A percentile compares a stretch with the other conserved stretches of the same genome.
Evolutionary conservation across 2,113 vertebrate species (phyloP).

Genomic region (Syrrhaptes paradoxus): DNA sequence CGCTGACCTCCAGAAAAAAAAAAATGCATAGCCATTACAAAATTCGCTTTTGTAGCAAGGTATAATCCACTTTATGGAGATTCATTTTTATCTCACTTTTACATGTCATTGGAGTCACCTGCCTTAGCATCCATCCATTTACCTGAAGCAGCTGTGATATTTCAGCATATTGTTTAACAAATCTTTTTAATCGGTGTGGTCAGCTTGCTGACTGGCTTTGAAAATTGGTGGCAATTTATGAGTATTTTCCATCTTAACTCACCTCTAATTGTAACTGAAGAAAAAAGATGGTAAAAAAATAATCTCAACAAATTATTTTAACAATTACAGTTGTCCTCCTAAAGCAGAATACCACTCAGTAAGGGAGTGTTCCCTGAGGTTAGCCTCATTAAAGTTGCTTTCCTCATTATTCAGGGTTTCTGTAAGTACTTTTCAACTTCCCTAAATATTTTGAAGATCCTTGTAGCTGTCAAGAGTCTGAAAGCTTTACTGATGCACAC

Average conservation of each 20-base stretch:
- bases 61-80: background rate
- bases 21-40: background rate
- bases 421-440: constrained; percentile 34
- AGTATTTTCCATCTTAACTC: background rate
- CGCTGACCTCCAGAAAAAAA: background rate
- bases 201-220: background rate
- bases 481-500: constrained; percentile 26
- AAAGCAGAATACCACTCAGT: background rate
- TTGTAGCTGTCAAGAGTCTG: constrained; percentile 42
- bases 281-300: background rate
- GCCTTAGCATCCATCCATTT: background rate
- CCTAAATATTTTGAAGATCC: constrained; percentile 43
- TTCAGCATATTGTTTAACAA: background rate
- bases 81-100: background rate
- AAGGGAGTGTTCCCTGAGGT: background rate
- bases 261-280: background rate
- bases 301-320: background rate
- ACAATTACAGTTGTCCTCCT: background rate
- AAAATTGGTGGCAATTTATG: background rate
- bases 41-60: background rate
- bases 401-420: constrained; percentile 29
- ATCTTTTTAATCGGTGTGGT: background rate
- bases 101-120: background rate
- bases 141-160: background rate
- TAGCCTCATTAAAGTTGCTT: constrained; percentile 24